A percentile compares a stretch with the other conserved stretches of the same genome.
Conservation (phyloP, 2,797 vertebrate species). For the Australoheros facetus region DNA sequence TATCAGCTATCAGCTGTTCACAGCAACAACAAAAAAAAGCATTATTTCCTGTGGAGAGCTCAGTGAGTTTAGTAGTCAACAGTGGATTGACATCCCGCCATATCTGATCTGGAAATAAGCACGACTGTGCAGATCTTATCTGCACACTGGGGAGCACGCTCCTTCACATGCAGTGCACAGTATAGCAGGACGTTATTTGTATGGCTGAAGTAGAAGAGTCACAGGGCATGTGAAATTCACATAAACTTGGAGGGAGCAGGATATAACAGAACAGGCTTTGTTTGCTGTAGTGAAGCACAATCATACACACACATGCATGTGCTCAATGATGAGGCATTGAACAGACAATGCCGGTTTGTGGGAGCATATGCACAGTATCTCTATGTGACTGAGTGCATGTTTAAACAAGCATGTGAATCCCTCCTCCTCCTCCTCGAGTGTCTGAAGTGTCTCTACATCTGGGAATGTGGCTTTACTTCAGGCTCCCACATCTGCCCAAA, state of each 20-base stretch:
- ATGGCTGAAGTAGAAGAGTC: slow-evolving; percentile 7
- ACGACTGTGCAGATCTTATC: slow-evolving; percentile 16
- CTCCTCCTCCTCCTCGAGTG: slow-evolving; percentile 27
- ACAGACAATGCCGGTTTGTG: slow-evolving; percentile 47
- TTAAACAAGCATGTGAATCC: slow-evolving; percentile 33
- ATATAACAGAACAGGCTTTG: slow-evolving; percentile 66
- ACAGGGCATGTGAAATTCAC: slow-evolving; percentile 54
- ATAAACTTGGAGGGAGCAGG: slow-evolving; percentile 35
- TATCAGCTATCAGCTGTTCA: slow-evolving; percentile 1
- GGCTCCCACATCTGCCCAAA: slow-evolving; percentile 75
- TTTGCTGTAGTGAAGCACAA: slow-evolving; percentile 34
- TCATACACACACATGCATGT: not conserved
- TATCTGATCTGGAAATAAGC: slow-evolving; percentile 37
- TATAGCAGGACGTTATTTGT: not conserved
- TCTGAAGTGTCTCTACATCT: slow-evolving; percentile 63
- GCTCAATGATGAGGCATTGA: not conserved
- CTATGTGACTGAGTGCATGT: slow-evolving; percentile 33
- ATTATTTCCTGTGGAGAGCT: not conserved
- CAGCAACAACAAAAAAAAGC: not conserved
- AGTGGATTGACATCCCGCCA: slow-evolving; percentile 2
- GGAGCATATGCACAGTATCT: slow-evolving; percentile 15
- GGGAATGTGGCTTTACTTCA: slow-evolving; percentile 66
- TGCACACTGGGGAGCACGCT: not conserved
- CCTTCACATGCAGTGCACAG: not conserved
- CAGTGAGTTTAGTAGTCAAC: not conserved